Percentiles rank a stretch among this genome's conserved stretches.
These are phyloP conservation scores for Calcarius lapponicus DNA, from an alignment of 2,797 vertebrate genomes.

Conservation along the genomic window DNA sequence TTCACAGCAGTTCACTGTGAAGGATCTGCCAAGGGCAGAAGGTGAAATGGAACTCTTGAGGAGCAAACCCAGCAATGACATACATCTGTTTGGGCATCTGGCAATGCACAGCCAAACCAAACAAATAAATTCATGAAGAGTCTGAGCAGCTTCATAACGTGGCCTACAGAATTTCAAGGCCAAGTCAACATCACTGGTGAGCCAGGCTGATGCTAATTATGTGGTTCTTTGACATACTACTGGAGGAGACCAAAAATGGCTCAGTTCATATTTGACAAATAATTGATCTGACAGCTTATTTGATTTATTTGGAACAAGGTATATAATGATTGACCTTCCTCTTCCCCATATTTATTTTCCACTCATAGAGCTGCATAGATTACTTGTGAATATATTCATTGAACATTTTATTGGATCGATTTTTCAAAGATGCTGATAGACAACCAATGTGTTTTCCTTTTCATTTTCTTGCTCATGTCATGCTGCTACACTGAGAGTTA, in stretches of 20 bases:
- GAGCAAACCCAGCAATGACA: neutral
- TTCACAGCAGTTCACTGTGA: neutral
- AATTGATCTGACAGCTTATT: neutral
- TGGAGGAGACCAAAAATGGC: neutral
- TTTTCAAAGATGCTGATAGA: neutral
- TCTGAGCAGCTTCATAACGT: neutral
- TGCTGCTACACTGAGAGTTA: neutral
- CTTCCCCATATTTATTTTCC: constrained; percentile 2
- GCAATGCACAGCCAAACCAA: neutral
- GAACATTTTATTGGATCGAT: neutral
- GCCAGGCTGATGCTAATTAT: neutral
- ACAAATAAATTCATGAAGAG: neutral
- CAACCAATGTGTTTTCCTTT: neutral
- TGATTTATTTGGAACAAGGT: neutral
- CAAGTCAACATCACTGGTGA: neutral
- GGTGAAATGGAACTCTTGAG: neutral
- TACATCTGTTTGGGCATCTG: neutral
- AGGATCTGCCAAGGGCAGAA: constrained; percentile 2
- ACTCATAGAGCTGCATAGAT: neutral
- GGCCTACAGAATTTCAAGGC: neutral
- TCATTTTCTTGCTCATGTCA: neutral
- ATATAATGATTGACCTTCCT: neutral
- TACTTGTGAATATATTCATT: neutral
- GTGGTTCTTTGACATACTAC: neutral
- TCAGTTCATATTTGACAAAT: neutral